phyloP scores from a whole-genome alignment of 1,140 invertebrate genomes.

The Solenopsis fugax region DNA sequence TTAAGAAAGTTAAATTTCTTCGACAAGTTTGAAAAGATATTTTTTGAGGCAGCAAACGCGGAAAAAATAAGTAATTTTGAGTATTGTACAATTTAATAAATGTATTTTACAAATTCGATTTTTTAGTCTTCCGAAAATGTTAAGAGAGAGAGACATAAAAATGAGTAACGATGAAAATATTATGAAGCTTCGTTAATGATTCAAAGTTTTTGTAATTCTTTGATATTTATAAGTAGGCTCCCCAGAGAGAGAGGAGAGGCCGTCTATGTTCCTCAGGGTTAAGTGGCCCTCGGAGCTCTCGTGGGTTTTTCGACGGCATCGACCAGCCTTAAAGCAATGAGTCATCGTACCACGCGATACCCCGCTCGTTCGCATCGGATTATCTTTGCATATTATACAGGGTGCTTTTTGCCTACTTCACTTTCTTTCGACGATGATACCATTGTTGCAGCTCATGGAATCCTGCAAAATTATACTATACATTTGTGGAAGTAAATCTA shows the following conservation, averaged over 20 bases:
- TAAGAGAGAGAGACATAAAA: neutral
- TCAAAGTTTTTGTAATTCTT: neutral
- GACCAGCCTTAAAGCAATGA: slow-evolving; percentile 38
- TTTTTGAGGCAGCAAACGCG: neutral
- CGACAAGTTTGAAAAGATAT: neutral
- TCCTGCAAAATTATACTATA: neutral
- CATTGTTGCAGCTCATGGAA: neutral
- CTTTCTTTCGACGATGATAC: slow-evolving; percentile 4
- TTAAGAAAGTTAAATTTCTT: neutral
- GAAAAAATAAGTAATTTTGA: neutral
- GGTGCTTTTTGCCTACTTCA: neutral
- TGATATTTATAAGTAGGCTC: neutral
- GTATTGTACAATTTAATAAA: neutral
- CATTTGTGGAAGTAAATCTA: neutral
- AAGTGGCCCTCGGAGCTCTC: slow-evolving; percentile 28
- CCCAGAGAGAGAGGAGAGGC: neutral
- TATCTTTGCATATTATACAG: slow-evolving; percentile 22
- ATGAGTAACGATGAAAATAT: neutral
- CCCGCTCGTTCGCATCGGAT: slow-evolving; percentile 20
- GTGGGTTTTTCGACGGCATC: slow-evolving; percentile 44
- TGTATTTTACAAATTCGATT: neutral
- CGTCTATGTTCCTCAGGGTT: slow-evolving; percentile 9
- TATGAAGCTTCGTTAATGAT: neutral
- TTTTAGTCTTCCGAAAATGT: neutral
- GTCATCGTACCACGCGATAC: slow-evolving; percentile 45